Base-by-base conservation (phyloP, 2,888 invertebrate species). In the Apotomis betuletana region DNA sequence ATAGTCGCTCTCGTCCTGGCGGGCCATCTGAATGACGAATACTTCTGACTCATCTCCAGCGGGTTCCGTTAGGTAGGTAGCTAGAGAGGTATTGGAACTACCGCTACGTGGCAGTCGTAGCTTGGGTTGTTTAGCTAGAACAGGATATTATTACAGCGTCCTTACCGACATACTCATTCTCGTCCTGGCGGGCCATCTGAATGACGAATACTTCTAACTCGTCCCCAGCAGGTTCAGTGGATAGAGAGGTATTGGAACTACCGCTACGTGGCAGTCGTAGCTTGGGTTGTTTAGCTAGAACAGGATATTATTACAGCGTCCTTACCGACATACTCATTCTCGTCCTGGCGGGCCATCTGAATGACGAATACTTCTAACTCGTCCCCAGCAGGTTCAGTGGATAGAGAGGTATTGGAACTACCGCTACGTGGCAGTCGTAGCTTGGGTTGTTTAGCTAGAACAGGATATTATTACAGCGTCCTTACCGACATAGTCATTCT, bases 401-500 rank as follows among this genome's bases (percentile, higher is more conserved):
- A 76, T 0, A 85, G 75, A 0, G 85, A 84, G 13, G 77, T 67
- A 44, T 55, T 84, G 59, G 87, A 83, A 73, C 89, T 88, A 69
- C 83, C 83, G 60, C 87, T 85, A 38, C 92, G 86, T 2, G 90
- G 90, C 2, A 90, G 76, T 0, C 91, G 87, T 0, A 90, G 85
- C 73, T 89, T 88, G 4, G 85, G 75, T 41, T 92, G 91, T 73
- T 92, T 92, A 3, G 89, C 27, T 27, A 27, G 27, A 27, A n/a
- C n/a, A n/a, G 2, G 27, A 27, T 27, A 27, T 6, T n/a, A n/a
- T n/a, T 6, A 9, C 9, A 13, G 27, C 12, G 5, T 49, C 8
- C 92, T n/a, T 65, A 92, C 93, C 93, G 51, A 93, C 87, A 81
- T 91, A 92, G 75, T 92, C 92, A 74, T 87, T 86, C 68, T 92